Conservation (phyloP, 2,797 vertebrate species). For the Hemitrygon akajei region DNA sequence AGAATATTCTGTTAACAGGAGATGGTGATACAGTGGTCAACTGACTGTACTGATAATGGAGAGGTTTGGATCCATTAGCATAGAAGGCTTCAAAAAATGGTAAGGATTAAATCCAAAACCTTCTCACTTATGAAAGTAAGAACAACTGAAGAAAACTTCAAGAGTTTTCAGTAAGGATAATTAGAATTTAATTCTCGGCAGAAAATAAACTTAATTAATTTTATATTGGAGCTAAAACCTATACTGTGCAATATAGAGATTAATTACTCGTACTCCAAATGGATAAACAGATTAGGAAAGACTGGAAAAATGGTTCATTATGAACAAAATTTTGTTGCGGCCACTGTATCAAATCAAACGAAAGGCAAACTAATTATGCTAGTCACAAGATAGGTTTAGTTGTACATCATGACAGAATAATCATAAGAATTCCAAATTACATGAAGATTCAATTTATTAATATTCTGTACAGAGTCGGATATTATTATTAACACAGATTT, state of each 20-base stretch:
- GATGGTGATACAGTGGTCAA: no score
- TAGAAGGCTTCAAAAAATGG: not conserved
- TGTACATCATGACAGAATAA: not conserved
- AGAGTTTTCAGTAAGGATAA: not conserved
- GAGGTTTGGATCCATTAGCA: no score
- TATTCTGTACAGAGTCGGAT: not conserved
- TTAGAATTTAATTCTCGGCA: not conserved
- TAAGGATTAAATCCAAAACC: not conserved
- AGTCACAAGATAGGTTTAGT: constrained; percentile 9
- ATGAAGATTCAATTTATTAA: constrained; percentile 27
- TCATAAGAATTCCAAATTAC: constrained; percentile 19
- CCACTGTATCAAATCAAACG: not conserved
- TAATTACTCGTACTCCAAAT: not conserved
- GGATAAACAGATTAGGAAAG: not conserved
- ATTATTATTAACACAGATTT: not conserved
- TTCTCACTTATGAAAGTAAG: not conserved
- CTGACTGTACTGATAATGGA: no score
- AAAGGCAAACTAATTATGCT: not conserved
- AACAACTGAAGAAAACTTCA: not conserved
- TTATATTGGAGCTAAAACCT: not conserved
- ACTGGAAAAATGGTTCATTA: not conserved
- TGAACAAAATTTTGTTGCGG: not conserved
- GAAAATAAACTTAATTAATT: not conserved
- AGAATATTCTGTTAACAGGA: no score
- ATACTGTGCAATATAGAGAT: not conserved